Evolutionary conservation across 2,888 invertebrate genomes (phyloP), one percentile per base, ranked within the genome.

Genomic region (Drosophila villosipedis): DNA sequence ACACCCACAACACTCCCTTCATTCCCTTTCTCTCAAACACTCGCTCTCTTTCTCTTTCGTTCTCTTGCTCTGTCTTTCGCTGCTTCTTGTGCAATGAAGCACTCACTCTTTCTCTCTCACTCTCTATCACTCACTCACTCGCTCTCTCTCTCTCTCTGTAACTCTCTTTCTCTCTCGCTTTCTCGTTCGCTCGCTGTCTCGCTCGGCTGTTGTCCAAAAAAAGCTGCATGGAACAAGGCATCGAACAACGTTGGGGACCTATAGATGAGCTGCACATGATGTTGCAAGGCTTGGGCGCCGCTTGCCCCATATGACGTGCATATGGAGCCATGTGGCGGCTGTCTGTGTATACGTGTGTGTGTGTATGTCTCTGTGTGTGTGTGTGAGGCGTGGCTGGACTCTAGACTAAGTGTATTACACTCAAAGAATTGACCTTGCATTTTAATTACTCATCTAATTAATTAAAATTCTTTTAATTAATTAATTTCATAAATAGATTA

Each of bases 241-340:
- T 80, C 50, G 82, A 80, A 78, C 82, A 59, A 66, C 81, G 78
- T 67, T 50, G 69, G 73, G 80, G 60, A 77, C 77, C 69, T 78
- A 79, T 79, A 75, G 80, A 80, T 81, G 81, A 78, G 82, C 75
- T 81, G 72, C 78, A 79, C 78, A 80, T 80, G 78, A 79, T 76
- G 78, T 78, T 80, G 78, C 78, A 76, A 76, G 73, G 57, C 66
- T 76, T 76, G 76, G 69, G 69, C 62, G 68, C 68, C 67, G 68
- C 78, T 77, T 73, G 73, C 73, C 76, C 78, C 74, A 78, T 47
- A 80, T 76, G 79, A 74, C 75, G 77, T 70, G 73, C 67, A 73
- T 65, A 70, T 66, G 65, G 31, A 58, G 33, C 25, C 37, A 57
- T 61, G 35, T 43, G 58, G 43, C 54, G 41, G 31, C 59, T 37